Evolutionary conservation across 2,797 vertebrate species (phyloP), one percentile per base, ranked within the genome.

Genomic region (Pseudochaenichthys georgianus): DNA sequence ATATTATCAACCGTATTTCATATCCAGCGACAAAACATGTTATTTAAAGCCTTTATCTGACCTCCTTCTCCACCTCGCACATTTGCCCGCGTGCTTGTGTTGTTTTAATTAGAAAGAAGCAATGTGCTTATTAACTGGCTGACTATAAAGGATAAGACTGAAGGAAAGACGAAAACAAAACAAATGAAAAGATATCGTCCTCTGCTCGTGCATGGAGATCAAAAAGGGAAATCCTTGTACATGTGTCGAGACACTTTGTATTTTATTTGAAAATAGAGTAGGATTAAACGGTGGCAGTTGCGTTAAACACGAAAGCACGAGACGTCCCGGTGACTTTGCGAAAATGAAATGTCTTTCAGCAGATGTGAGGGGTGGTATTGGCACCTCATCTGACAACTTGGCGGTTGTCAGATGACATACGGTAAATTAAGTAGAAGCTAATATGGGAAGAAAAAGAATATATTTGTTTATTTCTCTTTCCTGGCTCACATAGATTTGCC

Each of bases 301-400:
- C 78, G 34, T 66, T 70, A 82, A 79, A 81, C 55, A 68, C 89
- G 85, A 88, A 80, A 86, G 84, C 80, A 80, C 34, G 48, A 81
- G 77, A 73, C 53, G 72, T 80, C 74, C 83, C 84, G 65, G 84
- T 89, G 88, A 88, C 83, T 88, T 85, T 90, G 86, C 69, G 34
- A 75, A 77, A 88, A 80, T 51, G 65, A 81, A 68, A 66, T 85
- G 86, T 76, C 70, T 87, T 62, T 62, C 62, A 90, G 84, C 87
- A 92, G 89, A 91, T 88, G 89, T 75, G 82, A 82, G 80, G 72
- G 71, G 76, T 82, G 78, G 80, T 88, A 80, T 78, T 87, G 90
- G 90, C 86, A 61, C 73, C 75, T 53, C 80, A 83, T 90, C 87
- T 88, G 87, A 91, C 85, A 87, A 73, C 76, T 91, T 91, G 90